These are phyloP conservation scores for Otocyon megalotis DNA, from an alignment of 2,113 vertebrate genomes.

Conservation along the genomic window DNA sequence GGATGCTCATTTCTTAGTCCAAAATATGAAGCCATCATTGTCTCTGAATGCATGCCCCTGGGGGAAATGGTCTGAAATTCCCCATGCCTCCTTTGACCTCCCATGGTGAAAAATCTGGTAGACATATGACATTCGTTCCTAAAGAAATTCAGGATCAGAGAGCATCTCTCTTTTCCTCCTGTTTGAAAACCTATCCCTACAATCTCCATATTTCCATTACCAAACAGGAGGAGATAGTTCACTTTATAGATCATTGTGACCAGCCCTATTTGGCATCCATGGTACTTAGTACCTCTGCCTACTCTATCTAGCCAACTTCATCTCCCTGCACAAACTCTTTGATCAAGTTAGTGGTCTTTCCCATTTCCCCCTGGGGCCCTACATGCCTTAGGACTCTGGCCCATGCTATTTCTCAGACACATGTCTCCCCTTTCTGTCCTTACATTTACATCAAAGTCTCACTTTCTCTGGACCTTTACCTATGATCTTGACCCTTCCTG, in stretches of 20 bases:
- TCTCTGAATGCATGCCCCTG: background rate
- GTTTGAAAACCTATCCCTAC: background rate
- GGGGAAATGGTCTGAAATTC: background rate
- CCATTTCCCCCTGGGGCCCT: background rate
- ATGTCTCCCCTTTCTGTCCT: background rate
- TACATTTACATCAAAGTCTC: background rate
- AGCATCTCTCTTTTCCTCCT: background rate
- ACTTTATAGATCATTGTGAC: background rate
- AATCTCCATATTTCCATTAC: background rate
- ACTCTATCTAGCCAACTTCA: background rate
- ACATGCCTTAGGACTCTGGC: background rate
- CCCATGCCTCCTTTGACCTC: background rate
- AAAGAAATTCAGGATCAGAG: constrained; percentile 31
- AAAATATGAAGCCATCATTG: background rate
- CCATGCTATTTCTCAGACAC: background rate
- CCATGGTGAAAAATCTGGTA: background rate
- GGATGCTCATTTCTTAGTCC: background rate
- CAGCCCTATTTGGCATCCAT: background rate
- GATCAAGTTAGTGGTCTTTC: background rate
- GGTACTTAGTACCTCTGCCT: background rate
- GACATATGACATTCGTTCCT: background rate
- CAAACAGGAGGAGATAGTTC: background rate
- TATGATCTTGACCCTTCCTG: background rate
- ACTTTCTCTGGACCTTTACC: background rate
- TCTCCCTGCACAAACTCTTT: background rate